Evolutionary conservation across 2,113 vertebrate genomes (phyloP).

Genomic region (Callorhinus ursinus): DNA sequence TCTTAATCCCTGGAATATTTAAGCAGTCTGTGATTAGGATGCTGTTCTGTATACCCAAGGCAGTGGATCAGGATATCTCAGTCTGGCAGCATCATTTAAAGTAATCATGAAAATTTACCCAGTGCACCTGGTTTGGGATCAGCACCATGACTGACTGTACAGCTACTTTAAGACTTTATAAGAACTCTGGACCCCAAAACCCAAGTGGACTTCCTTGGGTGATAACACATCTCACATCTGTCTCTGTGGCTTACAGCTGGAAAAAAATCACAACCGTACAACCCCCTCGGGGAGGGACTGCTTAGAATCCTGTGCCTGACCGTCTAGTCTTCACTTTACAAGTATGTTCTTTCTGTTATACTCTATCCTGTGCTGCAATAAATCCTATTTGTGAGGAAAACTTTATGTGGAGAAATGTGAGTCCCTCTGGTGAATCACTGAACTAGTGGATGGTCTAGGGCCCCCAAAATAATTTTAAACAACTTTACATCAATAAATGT

Average conservation of each 20-base stretch:
- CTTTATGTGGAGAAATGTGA: too few relatives aligned
- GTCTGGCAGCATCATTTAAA: background rate
- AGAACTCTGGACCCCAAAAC: background rate
- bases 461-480: background rate
- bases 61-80: background rate
- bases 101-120: too few relatives aligned
- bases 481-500: background rate
- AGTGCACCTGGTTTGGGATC: too few relatives aligned
- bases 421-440: background rate
- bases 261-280: background rate
- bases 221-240: background rate
- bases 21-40: background rate
- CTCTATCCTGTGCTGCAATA: background rate
- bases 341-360: background rate
- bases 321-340: background rate
- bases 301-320: background rate
- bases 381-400: background rate
- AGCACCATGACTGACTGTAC: background rate
- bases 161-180: background rate
- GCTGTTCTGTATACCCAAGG: background rate
- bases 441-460: background rate
- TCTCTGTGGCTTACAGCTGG: background rate
- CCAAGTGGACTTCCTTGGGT: background rate
- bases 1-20: background rate
- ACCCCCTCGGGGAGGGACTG: fast-evolving